Percentiles rank a stretch among this genome's conserved stretches.
phyloP scores from a whole-genome alignment of 2,888 invertebrate species.

The Volucella zonaria region DNA sequence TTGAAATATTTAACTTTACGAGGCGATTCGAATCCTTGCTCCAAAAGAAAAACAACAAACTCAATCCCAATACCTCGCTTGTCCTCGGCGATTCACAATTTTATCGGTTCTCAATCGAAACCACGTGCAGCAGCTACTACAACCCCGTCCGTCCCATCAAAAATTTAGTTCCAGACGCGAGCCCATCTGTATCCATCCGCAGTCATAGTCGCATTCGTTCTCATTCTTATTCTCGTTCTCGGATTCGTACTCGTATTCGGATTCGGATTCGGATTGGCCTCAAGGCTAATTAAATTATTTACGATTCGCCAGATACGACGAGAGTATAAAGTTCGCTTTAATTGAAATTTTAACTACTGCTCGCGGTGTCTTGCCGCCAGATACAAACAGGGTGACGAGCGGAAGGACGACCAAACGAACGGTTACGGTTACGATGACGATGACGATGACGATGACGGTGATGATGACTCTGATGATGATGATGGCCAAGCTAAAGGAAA shows the following conservation, averaged over 20 bases:
- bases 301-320: conserved; percentile 35
- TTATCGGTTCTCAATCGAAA: conserved; percentile 61
- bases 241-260: no score
- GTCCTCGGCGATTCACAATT: conserved; percentile 49
- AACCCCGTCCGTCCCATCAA: conserved; percentile 4
- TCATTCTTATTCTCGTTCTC: no score
- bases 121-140: conserved; percentile 16
- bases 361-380: conserved; percentile 1
- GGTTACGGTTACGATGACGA: conserved; percentile 8
- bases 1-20: conserved; percentile 63
- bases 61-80: conserved; percentile 42
- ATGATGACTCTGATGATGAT: conserved; percentile 2
- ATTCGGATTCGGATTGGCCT: neutral
- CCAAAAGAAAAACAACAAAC: neutral
- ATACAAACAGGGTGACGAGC: neutral
- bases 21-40: conserved; percentile 52
- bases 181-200: no score
- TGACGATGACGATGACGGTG: neutral
- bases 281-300: conserved; percentile 71
- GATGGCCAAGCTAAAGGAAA: neutral
- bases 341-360: conserved; percentile 59
- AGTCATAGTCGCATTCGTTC: no score
- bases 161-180: no score
- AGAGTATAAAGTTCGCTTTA: conserved; percentile 63
- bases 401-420: conserved; percentile 12